Base-by-base conservation (phyloP, 2,888 invertebrate genomes). In the Epistrophella euchroma region DNA sequence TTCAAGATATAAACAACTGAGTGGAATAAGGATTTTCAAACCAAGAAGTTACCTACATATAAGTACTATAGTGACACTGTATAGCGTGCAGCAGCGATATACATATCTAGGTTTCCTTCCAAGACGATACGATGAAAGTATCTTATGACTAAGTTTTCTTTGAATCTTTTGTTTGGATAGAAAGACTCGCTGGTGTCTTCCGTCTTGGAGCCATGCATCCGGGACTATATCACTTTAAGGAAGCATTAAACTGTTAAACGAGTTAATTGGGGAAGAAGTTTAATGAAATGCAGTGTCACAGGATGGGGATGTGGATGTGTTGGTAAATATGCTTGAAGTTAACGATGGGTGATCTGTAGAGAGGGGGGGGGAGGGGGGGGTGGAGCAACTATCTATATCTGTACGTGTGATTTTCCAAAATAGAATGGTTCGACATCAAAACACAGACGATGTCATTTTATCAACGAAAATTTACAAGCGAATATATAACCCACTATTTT, bases 261-360 rank as follows among this genome's bases (percentile, higher is more conserved):
- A 86, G 86, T 86, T 86, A 86, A 86, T 86, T 86, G 86, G 81
- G 71, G 86, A 86, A 74, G 81, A 86, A 86, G 86, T 86, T 81
- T 82, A 86, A 86, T 86, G 81, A 86, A 86, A 86, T 86, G 81
- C 86, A 71, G 66, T 77, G 86, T 82, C 86, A 81, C 85, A 73
- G 73, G 72, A 77, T 81, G 70, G 47, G 77, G 76, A 77, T 81
- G 70, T 55, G 77, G 76, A 85, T 80, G 55, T 37, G 47, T 72
- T 43, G 40, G 28, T 32, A 55, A 0, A 15, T 43, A 43, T 43
- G n/a, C 5, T n/a, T 2, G 43, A 40, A 15, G 15, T 40, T 4
- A 15, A 40, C 7, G 5, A 7, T 5, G 6, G 32, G n/a, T n/a
- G n/a, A n/a, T n/a, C n/a, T n/a, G n/a, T n/a, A n/a, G 32, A 10